These are phyloP conservation scores for Neosilurus mollespiculum DNA, from an alignment of 2,797 vertebrate species.

Conservation along the genomic window DNA sequence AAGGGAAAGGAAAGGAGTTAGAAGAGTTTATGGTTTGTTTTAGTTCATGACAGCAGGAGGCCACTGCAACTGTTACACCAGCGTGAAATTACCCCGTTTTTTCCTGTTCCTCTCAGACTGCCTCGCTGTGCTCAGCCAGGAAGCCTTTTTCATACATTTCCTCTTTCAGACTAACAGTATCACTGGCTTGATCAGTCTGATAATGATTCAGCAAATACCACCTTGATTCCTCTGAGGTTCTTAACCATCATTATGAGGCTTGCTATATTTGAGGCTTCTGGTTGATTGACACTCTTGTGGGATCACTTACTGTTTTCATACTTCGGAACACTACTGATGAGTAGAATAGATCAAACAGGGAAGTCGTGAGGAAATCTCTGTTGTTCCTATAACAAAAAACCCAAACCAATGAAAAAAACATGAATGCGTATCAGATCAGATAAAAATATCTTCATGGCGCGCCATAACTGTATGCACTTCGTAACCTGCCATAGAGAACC, in stretches of 20 bases:
- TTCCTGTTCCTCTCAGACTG: neutral
- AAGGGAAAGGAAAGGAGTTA: constrained; percentile 18
- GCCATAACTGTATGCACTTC: neutral
- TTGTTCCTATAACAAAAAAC: neutral
- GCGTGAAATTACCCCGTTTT: constrained; percentile 34
- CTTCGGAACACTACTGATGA: neutral
- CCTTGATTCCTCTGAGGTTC: neutral
- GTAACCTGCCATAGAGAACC: neutral
- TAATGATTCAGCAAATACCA: constrained; percentile 11
- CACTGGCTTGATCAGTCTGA: constrained; percentile 1
- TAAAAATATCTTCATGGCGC: neutral
- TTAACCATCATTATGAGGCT: neutral
- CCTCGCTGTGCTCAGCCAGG: neutral
- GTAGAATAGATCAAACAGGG: neutral
- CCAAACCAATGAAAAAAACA: neutral
- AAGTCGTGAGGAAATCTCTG: neutral
- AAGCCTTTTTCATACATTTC: constrained; percentile 8
- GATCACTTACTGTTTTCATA: neutral
- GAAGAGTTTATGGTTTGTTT: constrained; percentile 31
- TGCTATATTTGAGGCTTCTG: neutral
- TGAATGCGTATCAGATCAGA: neutral
- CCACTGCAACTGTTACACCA: constrained; percentile 7
- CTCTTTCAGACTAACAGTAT: constrained; percentile 4
- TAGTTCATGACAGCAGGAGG: constrained; percentile 17
- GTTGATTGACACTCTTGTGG: neutral